Evolutionary conservation across 2,797 vertebrate genomes (phyloP), one percentile per base, ranked within the genome.

Genomic region (Danio tinwini): DNA sequence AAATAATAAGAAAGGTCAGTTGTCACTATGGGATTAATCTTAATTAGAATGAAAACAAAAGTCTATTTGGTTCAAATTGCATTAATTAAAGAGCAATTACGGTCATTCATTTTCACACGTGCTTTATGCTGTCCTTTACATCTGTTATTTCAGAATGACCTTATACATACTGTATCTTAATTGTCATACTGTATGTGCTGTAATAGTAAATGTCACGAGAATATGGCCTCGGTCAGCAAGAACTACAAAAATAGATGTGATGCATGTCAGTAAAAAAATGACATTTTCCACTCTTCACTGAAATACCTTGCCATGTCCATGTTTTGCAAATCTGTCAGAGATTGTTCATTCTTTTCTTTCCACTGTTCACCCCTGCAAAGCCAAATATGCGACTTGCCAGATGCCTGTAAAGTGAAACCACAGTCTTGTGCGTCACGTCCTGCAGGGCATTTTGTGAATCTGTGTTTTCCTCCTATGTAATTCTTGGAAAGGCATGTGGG

Each of bases 301-400:
- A 59, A 53, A 73, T 74, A 85, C 77, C 58, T 64, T 58, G 11
- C 42, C 47, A 58, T 70, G 79, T 74, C 75, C 74, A 78, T 70
- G 71, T 84, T 84, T 76, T 72, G 45, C 17, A 65, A 75, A 62
- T 13, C 53, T 80, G 50, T 72, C 76, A 74, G 44, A 70, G 6
- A 69, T 8, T 19, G 6, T 40, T 56, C 14, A 40, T n/a, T 42
- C 8, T 75, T 50, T 17, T 5, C 5, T 1, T 17, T 55, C 6
- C 19, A 21, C 45, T 17, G 72, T 56, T 61, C 10, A 56, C 37
- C 52, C 6, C 37, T n/a, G 11, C 61, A 40, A 69, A 21, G n/a
- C 37, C 16, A 71, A 59, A 72, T 45, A 65, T 61, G 40, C 5
- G 45, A 61, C 45, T 39, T 45, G 62, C 62, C 64, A 61, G 61